These are phyloP conservation scores for Dipodomys merriami DNA, from an alignment of 2,113 vertebrate genomes.

Conservation along the genomic window DNA sequence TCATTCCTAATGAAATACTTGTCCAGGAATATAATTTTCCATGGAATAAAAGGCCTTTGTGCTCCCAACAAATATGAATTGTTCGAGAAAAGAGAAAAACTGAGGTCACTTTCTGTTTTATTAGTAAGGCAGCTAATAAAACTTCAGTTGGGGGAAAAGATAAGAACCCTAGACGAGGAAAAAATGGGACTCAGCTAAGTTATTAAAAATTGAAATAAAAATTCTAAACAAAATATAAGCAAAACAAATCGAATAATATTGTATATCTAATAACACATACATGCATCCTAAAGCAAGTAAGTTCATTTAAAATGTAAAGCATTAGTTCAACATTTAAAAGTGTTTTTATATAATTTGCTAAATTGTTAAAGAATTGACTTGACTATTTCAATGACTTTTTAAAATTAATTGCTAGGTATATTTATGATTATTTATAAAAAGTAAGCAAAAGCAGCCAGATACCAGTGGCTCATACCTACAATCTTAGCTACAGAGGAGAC, in stretches of 20 bases:
- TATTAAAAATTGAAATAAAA: neutral
- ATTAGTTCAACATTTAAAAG: constrained; percentile 25
- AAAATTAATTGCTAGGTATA: neutral
- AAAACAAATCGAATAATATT: neutral
- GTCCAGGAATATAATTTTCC: constrained; percentile 13
- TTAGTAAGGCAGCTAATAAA: constrained; percentile 12
- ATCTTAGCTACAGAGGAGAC: too few species aligned
- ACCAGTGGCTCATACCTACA: too few species aligned
- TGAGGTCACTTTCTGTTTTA: neutral
- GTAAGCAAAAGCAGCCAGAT: too few species aligned
- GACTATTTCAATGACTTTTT: neutral
- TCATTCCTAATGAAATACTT: constrained; percentile 37
- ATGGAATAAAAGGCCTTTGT: neutral
- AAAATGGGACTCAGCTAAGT: neutral
- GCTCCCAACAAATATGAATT: constrained; percentile 6
- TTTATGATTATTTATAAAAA: constrained; percentile 35
- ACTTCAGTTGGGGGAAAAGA: neutral
- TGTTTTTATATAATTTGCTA: neutral
- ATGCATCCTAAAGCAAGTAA: neutral
- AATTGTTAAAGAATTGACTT: neutral
- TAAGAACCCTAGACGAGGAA: neutral
- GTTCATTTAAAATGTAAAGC: neutral
- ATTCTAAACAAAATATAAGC: constrained; percentile 23
- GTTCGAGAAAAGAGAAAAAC: neutral
- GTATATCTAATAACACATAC: neutral